Percentiles rank a stretch among this genome's conserved stretches.
Conservation (phyloP, 1,140 invertebrate genomes). For the Lithobius niger region DNA sequence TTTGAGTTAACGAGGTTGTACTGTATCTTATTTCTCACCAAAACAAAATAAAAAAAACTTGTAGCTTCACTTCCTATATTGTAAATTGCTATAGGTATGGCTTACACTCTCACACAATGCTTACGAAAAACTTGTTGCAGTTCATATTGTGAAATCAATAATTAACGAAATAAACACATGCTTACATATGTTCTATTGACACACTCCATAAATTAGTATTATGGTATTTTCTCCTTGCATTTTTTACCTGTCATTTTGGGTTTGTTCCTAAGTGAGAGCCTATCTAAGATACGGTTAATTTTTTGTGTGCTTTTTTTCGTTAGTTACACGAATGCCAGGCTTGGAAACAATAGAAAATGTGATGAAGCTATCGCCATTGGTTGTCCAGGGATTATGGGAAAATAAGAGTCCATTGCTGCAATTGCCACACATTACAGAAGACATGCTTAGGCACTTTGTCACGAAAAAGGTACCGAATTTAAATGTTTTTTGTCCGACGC, state of each 20-base stretch:
- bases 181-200: not conserved
- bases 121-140: no score
- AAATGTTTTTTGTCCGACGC: no score
- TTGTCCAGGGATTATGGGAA: conserved; percentile 93
- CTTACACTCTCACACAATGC: no score
- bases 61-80: no score
- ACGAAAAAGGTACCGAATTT: conserved; percentile 67
- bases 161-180: no score
- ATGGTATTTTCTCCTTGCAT: not conserved
- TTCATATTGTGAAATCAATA: no score
- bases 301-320: conserved; percentile 26
- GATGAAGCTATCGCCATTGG: conserved; percentile 93
- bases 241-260: not conserved
- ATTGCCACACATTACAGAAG: conserved; percentile 87
- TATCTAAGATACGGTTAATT: not conserved
- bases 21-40: no score
- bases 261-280: not conserved
- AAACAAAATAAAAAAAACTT: no score
- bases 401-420: conserved; percentile 85
- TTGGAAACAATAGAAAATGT: conserved; percentile 95
- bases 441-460: conserved; percentile 80
- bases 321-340: conserved; percentile 59
- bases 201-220: not conserved
- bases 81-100: no score
- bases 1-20: no score